Base-by-base conservation (phyloP, 2,797 vertebrate genomes). In the Anniella stebbinsi region DNA sequence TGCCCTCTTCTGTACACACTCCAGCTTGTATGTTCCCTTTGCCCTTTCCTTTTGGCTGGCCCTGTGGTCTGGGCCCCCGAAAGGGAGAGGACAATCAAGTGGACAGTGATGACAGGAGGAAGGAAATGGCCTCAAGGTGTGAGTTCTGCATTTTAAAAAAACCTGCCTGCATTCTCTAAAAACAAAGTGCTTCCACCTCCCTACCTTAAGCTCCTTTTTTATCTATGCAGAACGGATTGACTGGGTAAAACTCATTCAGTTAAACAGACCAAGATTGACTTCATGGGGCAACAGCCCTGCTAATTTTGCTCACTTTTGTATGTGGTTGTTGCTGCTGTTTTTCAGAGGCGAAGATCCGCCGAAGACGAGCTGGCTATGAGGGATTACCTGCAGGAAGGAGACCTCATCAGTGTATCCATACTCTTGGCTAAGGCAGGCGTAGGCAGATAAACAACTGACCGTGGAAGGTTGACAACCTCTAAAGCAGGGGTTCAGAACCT, bases 301-400 rank as follows among this genome's bases (percentile, higher is more conserved):
- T 45, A 9, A 11, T 0, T 87, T 57, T 0, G 0, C 0, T 0
- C 33, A 21, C 1, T 51, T 80, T 18, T 15, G 1, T 0, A 87
- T 69, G 23, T 23, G 45, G 3, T 45, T 45, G 45, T 45, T 45
- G 45, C 2, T 25, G 82, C 10, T 92, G 18, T 87, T 0, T 97
- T 96, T 92, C 93, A 99, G 99, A 99, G 99, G 91, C 98, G 99
- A 91, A 97, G 99, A 93, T 99, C 98, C 1, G 98, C 98, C 1
- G 98, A 99, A 92, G 99, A 99, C 2, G 99, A 99, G 93, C 98
- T 99, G 91, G 98, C 98, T 4, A 99, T 99, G 99, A 98, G 99
- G 92, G 98, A 99, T 66, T 99, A 99, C 93, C 96, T 99, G 93
- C 98, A 98, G 90, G 99, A 99, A 92, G 99, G 99, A 7, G 99